These are phyloP conservation scores for Pithecia hirsuta DNA, from an alignment of 2,797 vertebrate species.

Conservation along the genomic window DNA sequence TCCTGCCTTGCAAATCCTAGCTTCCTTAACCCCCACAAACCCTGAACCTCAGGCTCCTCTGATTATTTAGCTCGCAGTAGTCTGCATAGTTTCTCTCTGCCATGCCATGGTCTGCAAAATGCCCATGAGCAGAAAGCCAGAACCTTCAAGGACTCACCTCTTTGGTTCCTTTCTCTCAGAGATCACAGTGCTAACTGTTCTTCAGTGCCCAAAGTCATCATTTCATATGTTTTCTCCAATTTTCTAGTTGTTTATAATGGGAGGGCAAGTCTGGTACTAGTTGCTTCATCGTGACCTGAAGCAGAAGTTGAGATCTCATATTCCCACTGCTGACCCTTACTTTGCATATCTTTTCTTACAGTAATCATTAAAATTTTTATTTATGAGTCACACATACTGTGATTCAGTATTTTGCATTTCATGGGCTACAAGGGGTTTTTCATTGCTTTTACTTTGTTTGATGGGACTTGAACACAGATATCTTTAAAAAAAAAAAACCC, in stretches of 20 bases:
- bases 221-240: neutral
- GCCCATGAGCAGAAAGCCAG: neutral
- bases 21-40: neutral
- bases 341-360: neutral
- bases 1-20: neutral
- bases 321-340: neutral
- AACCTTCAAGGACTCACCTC: neutral
- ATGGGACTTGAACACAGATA: neutral
- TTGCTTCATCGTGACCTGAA: neutral
- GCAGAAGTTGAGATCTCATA: slow-evolving; percentile 10
- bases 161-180: neutral
- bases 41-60: neutral
- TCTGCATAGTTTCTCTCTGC: neutral
- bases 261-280: neutral
- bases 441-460: slow-evolving; percentile 5
- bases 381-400: neutral
- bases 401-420: neutral
- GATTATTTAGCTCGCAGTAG: neutral
- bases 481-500: neutral
- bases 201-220: neutral
- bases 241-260: slow-evolving; percentile 4
- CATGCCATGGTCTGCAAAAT: neutral
- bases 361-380: neutral
- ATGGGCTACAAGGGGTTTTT: neutral
- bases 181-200: neutral